These are phyloP conservation scores for Heteromyza rotundicornis DNA, from an alignment of 2,888 invertebrate genomes.

Conservation along the genomic window DNA sequence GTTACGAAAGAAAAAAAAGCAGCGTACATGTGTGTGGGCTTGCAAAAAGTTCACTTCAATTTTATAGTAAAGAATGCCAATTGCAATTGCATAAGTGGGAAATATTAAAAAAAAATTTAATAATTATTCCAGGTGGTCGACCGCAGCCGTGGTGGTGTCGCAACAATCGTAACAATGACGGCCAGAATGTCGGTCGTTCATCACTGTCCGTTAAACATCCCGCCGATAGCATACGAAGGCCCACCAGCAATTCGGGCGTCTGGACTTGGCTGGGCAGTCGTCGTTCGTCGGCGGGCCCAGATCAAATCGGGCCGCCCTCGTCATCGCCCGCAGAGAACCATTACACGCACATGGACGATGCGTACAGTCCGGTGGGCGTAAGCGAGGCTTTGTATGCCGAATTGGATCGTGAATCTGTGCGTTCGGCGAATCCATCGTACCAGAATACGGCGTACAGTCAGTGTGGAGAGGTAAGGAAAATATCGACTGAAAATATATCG, in stretches of 20 bases:
- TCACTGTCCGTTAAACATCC: slow-evolving; percentile 62
- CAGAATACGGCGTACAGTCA: slow-evolving; percentile 74
- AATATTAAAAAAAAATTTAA: too few relatives aligned
- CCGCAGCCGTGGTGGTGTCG: slow-evolving; percentile 63
- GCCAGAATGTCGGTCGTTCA: slow-evolving; percentile 55
- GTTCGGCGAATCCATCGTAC: slow-evolving; percentile 69
- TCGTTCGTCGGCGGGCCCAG: slow-evolving; percentile 59
- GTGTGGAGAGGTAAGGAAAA: slow-evolving; percentile 62
- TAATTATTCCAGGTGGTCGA: slow-evolving; percentile 53
- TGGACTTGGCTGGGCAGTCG: slow-evolving; percentile 62
- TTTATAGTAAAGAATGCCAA: neutral
- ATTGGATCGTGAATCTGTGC: slow-evolving; percentile 68
- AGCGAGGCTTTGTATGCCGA: slow-evolving; percentile 76
- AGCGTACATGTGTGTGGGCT: too few relatives aligned
- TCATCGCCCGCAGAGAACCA: slow-evolving; percentile 71
- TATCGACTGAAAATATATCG: too few relatives aligned
- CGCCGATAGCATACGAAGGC: slow-evolving; percentile 62
- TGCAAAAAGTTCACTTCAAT: neutral
- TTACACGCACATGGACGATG: slow-evolving; percentile 75
- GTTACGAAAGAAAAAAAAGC: neutral
- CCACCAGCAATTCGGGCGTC: slow-evolving; percentile 62
- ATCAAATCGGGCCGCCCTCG: slow-evolving; percentile 65
- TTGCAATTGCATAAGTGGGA: neutral
- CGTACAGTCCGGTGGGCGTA: slow-evolving; percentile 65
- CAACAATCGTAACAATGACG: slow-evolving; percentile 59